Evolutionary conservation across 2,888 invertebrate species (phyloP), one percentile per base, ranked within the genome.

Genomic region (Agriopis marginaria): DNA sequence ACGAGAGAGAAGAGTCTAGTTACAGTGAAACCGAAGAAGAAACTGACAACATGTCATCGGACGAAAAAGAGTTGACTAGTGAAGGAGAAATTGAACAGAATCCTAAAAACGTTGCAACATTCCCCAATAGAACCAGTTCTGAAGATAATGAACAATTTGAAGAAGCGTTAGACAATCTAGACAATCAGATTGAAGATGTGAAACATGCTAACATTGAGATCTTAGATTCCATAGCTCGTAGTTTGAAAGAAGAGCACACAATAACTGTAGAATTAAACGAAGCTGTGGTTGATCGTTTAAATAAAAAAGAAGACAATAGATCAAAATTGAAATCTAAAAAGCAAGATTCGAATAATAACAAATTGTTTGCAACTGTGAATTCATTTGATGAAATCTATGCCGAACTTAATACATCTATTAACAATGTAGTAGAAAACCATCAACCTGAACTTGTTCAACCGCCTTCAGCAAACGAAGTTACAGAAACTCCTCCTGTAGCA

Each of bases 61-160:
- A 93, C 70, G 90, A 94, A 75, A 87, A 88, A 71, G 87, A 88
- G 79, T 75, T 78, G 5, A 84, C 86, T 73, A 89, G 77, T 79
- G 83, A 74, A 58, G 76, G 74, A 12, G 77, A 66, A 17, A 79
- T 82, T 55, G 80, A 79, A 47, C 63, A 71, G 39, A 7, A 60
- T 12, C 71, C 66, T 39, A 72, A 62, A 72, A 68, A 75, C 55
- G 71, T 64, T n/a, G 65, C 66, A 68, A 75, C 47, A 66, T 70
- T 70, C 59, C 63, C 75, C 39, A 81, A 85, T 47, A 85, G 88
- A 75, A 90, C 93, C 14, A 94, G 93, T 79, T 94, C 93, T 14
- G 93, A 93, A 77, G 94, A 94, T 74, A 93, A 91, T 74, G 93
- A 94, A 74, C 86, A 93, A 74, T 93, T 93, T 73, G 94, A 94